phyloP scores from a whole-genome alignment of 2,888 invertebrate genomes.

The Agrochola lota region DNA sequence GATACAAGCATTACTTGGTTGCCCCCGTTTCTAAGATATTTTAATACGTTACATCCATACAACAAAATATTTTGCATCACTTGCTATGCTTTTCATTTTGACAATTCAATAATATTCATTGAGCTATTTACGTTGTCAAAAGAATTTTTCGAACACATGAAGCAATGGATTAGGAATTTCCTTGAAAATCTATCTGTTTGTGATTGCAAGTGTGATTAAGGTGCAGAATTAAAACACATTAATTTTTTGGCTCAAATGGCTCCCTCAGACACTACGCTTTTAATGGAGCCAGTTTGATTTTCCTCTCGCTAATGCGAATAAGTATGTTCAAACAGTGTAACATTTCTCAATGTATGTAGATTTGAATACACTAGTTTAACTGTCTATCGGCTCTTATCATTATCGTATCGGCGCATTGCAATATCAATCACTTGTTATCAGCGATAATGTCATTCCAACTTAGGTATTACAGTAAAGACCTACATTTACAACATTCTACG shows the following conservation, averaged over 20 bases:
- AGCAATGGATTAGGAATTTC: neutral
- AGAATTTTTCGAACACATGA: neutral
- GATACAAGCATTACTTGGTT: neutral
- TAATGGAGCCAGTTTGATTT: neutral
- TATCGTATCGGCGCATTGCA: conserved; percentile 34
- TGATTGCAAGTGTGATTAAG: neutral
- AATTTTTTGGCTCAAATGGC: neutral
- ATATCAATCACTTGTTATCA: conserved; percentile 61
- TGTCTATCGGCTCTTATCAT: conserved; percentile 37
- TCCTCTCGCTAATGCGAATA: neutral
- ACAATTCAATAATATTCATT: neutral
- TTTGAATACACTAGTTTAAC: conserved; percentile 46
- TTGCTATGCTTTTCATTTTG: neutral
- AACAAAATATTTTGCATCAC: neutral
- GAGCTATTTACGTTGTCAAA: neutral
- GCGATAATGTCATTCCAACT: conserved; percentile 49
- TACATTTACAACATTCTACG: conserved; percentile 12
- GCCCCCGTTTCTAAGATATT: neutral
- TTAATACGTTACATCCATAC: neutral
- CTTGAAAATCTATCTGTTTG: too few relatives aligned
- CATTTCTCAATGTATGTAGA: neutral
- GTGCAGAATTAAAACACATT: neutral
- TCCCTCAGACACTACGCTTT: neutral
- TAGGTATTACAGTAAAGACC: conserved; percentile 18
- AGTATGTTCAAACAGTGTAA: conserved; percentile 1